A percentile compares a stretch with the other conserved stretches of the same genome.
Conservation (phyloP, 1,140 invertebrate species). For the Manduca sexta region DNA sequence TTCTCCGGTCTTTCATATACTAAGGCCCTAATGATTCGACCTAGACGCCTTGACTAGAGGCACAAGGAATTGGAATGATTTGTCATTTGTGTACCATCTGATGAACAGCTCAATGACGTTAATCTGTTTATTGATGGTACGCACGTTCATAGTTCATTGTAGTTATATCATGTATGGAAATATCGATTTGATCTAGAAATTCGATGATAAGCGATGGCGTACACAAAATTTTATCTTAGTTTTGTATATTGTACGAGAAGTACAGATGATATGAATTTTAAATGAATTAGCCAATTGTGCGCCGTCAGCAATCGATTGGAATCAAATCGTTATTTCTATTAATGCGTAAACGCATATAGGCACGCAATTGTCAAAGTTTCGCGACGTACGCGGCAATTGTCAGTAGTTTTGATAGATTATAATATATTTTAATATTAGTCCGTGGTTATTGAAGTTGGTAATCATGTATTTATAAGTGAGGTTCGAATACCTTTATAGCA, state of each 20-base stretch:
- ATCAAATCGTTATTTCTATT: background rate
- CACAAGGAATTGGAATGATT: slow-evolving; percentile 10
- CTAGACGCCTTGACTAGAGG: slow-evolving; percentile 19
- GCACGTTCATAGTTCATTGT: background rate
- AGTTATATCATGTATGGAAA: slow-evolving; percentile 2
- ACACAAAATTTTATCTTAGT: too few species aligned
- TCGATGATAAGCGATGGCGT: background rate
- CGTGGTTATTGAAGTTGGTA: slow-evolving; percentile 25
- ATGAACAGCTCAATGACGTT: background rate
- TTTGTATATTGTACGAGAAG: too few species aligned
- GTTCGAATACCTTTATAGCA: slow-evolving; percentile 3
- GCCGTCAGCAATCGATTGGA: background rate
- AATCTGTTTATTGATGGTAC: background rate
- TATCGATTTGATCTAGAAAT: background rate
- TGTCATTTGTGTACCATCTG: background rate
- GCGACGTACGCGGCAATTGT: slow-evolving; percentile 24
- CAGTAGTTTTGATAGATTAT: slow-evolving; percentile 34
- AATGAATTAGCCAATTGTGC: too few species aligned
- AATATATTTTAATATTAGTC: slow-evolving; percentile 43
- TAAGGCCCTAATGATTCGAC: background rate
- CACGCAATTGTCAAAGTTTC: slow-evolving; percentile 9
- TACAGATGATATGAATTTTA: too few species aligned
- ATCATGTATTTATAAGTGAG: slow-evolving; percentile 23
- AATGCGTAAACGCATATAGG: slow-evolving; percentile 4
- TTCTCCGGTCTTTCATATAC: too few species aligned